These are phyloP conservation scores for Hydrolagus affinis DNA, from an alignment of 2,113 vertebrate genomes.

Conservation along the genomic window DNA sequence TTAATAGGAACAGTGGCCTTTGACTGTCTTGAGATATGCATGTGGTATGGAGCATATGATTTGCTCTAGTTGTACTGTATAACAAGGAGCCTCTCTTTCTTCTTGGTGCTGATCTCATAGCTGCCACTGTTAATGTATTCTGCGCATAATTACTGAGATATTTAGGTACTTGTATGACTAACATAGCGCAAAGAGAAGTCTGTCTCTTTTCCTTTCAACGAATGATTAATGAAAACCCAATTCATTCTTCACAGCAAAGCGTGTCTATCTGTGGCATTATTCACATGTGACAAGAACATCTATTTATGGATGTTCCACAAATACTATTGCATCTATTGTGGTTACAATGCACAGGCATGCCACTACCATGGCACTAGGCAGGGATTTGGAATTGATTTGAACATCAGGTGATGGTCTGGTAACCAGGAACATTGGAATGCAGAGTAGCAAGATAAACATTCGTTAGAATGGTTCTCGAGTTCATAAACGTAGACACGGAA, in stretches of 20 bases:
- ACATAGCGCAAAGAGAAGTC: constrained; percentile 19
- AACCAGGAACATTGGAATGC: too few relatives aligned
- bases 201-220: constrained; percentile 22
- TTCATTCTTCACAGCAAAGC: constrained; percentile 21
- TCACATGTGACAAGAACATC: constrained; percentile 16
- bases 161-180: constrained; percentile 3
- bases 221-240: constrained; percentile 29
- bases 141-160: constrained; percentile 29
- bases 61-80: background rate
- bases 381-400: background rate
- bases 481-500: too few relatives aligned
- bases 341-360: background rate
- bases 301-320: constrained; percentile 6
- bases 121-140: constrained; percentile 24
- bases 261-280: constrained; percentile 9
- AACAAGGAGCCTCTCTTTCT: constrained; percentile 27
- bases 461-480: too few relatives aligned
- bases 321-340: constrained; percentile 6
- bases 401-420: background rate
- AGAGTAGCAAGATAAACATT: too few relatives aligned
- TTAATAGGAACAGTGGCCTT: constrained; percentile 15
- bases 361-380: background rate
- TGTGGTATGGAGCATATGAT: background rate
- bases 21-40: constrained; percentile 1
- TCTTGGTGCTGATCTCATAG: constrained; percentile 24